phyloP scores from a whole-genome alignment of 2,888 invertebrate genomes.

The Chloromyia formosa region DNA sequence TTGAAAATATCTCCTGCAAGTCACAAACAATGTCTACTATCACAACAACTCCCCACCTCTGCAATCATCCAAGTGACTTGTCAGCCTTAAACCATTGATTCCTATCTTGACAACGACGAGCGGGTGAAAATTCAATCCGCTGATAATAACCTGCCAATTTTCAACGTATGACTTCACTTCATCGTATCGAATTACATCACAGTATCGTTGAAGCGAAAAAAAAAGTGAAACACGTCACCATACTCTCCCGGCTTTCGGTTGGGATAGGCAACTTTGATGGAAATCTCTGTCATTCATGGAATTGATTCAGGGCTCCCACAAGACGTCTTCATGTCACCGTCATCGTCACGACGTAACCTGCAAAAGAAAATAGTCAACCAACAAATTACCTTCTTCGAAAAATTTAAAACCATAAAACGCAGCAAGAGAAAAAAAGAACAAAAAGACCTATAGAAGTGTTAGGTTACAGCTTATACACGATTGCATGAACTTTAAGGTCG shows the following conservation, averaged over 20 bases:
- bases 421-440: background rate
- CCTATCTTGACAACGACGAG: too few relatives aligned
- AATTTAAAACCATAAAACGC: too few relatives aligned
- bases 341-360: too few relatives aligned
- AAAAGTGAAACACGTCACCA: background rate
- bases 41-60: too few relatives aligned
- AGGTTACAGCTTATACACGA: conserved; percentile 21
- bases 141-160: background rate
- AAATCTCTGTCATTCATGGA: background rate
- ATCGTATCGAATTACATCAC: background rate
- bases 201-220: background rate
- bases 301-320: background rate
- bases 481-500: conserved; percentile 42
- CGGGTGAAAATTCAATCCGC: too few relatives aligned
- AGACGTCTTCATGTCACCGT: background rate
- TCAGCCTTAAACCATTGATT: too few relatives aligned
- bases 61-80: too few relatives aligned
- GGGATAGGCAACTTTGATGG: background rate
- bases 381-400: too few relatives aligned
- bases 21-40: too few relatives aligned
- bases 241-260: background rate
- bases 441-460: conserved; percentile 13
- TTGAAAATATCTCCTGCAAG: too few relatives aligned
- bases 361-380: too few relatives aligned
- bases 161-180: background rate